Base-by-base conservation (phyloP, 2,113 vertebrate species). In the Silurus meridionalis region DNA sequence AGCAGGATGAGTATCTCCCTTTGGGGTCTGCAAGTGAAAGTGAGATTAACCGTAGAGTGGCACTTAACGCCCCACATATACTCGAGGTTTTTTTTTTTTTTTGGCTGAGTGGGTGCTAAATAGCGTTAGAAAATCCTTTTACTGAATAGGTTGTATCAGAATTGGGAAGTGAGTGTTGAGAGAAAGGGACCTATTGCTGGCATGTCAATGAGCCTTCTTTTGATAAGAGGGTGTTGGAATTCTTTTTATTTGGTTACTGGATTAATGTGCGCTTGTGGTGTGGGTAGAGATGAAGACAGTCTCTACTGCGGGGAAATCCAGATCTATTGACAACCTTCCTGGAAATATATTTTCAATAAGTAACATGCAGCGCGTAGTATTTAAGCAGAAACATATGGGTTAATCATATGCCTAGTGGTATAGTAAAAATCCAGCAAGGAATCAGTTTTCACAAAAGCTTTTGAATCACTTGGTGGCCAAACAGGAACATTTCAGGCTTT, bases 31-130 rank as follows among this genome's bases (percentile, higher is more conserved):
- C 57, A 88, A 91, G 88, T 89, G 37, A 37, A 2, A 90, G 86
- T 83, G 85, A 89, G 90, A 89, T 91, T 90, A 86, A 87, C 87
- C 91, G 84, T 84, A n/a, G 89, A 87, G 88, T 85, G 83, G 86
- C 92, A 91, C 90, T 92, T 92, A 92, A 91, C 90, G 91, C 90
- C 88, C 89, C 84, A 64, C 88, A 77, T 90, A 89, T 90, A 87
- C 86, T 37, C 46, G 77, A 71, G 90, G 28, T 37, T 37, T 37
- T 66, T 88, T 90, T 89, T 87, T 92, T 86, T 82, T 89, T 90
- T 86, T 57, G 53, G 77, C 69, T 88, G 88, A 89, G 82, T 57
- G 79, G 0, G 72, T 63, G 67, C 75, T 89, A 86, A 92, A 91
- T 83, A 52, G 75, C 86, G 25, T 86, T 69, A 55, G 71, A 75